phyloP scores from a whole-genome alignment of 2,797 vertebrate genomes.

The Melanotaenia maccullochi region DNA sequence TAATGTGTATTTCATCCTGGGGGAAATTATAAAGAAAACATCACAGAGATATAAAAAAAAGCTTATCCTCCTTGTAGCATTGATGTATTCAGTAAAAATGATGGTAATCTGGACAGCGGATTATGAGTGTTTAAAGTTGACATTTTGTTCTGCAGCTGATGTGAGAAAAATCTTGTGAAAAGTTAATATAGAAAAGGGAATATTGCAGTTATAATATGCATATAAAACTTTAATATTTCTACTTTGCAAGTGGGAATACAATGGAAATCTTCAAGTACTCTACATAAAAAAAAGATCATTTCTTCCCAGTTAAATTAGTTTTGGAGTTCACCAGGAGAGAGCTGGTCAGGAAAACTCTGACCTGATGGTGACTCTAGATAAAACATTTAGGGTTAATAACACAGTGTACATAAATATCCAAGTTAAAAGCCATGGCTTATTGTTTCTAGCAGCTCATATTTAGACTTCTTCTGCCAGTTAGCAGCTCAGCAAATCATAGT shows the following conservation, averaged over 20 bases:
- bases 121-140: slow-evolving; percentile 7
- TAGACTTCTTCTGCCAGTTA: not conserved
- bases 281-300: not conserved
- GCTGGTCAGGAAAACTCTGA: not conserved
- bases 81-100: not conserved
- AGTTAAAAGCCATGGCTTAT: not conserved
- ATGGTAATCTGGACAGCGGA: not conserved
- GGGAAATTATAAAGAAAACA: slow-evolving; percentile 10
- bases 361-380: not conserved
- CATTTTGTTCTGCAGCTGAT: slow-evolving; percentile 1
- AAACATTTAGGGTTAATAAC: not conserved
- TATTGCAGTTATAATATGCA: slow-evolving; percentile 8
- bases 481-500: not conserved
- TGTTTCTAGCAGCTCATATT: not conserved
- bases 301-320: slow-evolving; percentile 4
- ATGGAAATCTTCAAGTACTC: slow-evolving; percentile 2
- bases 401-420: not conserved
- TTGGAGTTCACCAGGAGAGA: not conserved
- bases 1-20: slow-evolving; percentile 16
- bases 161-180: not conserved
- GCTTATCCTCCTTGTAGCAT: not conserved
- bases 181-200: not conserved
- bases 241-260: slow-evolving; percentile 2
- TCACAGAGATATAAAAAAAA: not conserved
- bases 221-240: slow-evolving; percentile 32